Evolutionary conservation across 2,113 vertebrate species (phyloP).

Genomic region (Dipodomys spectabilis): DNA sequence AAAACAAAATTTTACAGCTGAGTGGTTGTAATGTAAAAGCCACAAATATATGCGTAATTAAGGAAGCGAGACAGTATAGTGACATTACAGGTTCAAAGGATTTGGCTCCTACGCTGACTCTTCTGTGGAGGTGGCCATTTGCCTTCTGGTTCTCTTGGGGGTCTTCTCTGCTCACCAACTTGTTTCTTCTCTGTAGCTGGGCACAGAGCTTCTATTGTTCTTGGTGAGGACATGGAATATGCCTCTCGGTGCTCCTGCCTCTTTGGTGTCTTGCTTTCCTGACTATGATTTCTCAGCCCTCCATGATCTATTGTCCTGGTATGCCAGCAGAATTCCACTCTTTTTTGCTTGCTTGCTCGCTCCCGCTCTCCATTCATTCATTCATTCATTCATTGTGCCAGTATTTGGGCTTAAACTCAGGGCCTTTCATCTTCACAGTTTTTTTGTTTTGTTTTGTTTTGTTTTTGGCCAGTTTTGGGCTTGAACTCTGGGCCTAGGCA

Average conservation of each 20-base stretch:
- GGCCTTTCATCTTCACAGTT: no score
- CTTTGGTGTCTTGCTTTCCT: neutral
- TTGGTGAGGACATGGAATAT: neutral
- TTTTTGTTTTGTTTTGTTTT: no score
- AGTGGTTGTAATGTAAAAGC: neutral
- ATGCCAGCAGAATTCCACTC: neutral
- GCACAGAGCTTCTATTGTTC: neutral
- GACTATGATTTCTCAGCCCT: neutral
- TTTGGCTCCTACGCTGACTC: rapidly evolving
- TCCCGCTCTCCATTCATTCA: no score
- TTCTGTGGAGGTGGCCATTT: no score
- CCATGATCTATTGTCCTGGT: neutral
- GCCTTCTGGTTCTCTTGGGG: neutral
- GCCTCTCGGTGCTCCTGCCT: neutral
- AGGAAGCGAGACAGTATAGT: neutral
- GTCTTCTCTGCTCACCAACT: neutral
- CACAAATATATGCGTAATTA: neutral
- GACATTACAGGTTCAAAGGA: neutral
- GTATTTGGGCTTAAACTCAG: no score
- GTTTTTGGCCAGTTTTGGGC: no score
- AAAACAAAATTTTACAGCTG: neutral
- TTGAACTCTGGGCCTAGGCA: no score
- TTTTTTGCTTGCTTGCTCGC: no score
- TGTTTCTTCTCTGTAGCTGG: neutral
- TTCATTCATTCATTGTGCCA: no score